phyloP scores from a whole-genome alignment of 2,888 invertebrate species.

The Agrotis exclamationis region DNA sequence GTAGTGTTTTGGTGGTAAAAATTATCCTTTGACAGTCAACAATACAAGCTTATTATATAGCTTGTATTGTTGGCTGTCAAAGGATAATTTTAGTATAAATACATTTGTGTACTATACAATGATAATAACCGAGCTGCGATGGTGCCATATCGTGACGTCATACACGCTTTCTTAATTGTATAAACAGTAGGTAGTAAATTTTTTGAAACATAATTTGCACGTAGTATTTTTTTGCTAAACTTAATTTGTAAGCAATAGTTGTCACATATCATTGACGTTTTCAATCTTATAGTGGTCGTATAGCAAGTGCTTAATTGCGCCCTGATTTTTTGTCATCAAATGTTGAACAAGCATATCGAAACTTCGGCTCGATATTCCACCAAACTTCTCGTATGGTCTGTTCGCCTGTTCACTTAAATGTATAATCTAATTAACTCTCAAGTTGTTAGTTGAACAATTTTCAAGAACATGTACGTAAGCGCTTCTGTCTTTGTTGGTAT shows the following conservation, averaged over 20 bases:
- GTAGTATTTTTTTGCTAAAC: too few species aligned
- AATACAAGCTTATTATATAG: too few species aligned
- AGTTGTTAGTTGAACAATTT: slow-evolving; percentile 55
- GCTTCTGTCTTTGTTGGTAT: slow-evolving; percentile 51
- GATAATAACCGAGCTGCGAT: too few species aligned
- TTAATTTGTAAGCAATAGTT: too few species aligned
- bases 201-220: too few species aligned
- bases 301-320: background rate
- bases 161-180: too few species aligned
- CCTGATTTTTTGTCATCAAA: slow-evolving; percentile 16
- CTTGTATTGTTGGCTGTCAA: background rate
- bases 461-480: slow-evolving; percentile 54
- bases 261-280: too few species aligned
- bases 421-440: slow-evolving; percentile 54
- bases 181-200: too few species aligned
- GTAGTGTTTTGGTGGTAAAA: background rate
- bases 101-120: background rate
- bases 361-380: slow-evolving; percentile 24
- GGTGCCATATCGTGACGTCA: too few species aligned
- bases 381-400: slow-evolving; percentile 35
- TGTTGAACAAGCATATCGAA: slow-evolving; percentile 14
- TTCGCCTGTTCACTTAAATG: slow-evolving; percentile 54
- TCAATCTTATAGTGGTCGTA: too few species aligned
- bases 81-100: background rate
- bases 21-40: too few species aligned